Evolutionary conservation across 2,888 invertebrate species (phyloP), one percentile per base, ranked within the genome.

Genomic region (Pollenia griseotomentosa): DNA sequence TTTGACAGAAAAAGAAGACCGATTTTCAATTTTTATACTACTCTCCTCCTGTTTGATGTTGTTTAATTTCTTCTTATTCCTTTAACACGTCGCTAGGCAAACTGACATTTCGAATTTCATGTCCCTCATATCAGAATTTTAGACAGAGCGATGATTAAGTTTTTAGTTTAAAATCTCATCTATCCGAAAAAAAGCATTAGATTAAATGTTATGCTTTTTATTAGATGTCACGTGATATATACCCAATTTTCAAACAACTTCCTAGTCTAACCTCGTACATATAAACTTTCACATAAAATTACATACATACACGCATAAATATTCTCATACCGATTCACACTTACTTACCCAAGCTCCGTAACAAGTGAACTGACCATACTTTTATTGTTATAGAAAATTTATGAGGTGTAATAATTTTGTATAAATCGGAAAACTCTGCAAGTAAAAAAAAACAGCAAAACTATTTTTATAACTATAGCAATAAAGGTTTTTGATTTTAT

Each of bases 361-460:
- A 53, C 55, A 46, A 83, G 19, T 73, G 71, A 71, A 48, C 57
- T 53, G 59, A 11, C 33, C 23, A n/a, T 33, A 33, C n/a, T 59
- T 14, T 51, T 23, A 59, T 68, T 65, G 55, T 65, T 74, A 40
- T 48, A 46, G 12, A 53, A 83, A 86, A 83, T 83, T 83, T 86
- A 86, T 86, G 86, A 83, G 83, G 79, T 83, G 83, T 63, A 83
- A 86, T 86, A 83, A 83, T 83, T 86, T 86, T 79, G 61, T 65
- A 23, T 23, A 83, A 80, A 86, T 80, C 79, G 86, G 65, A 44
- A 83, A 81, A 86, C 78, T 78, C 55, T 74, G 78, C 59, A 19
- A 70, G 6, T 55, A 53, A 42, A n/a, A 71, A 19, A 33, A 51
- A 44, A 10, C n/a, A 55, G 23, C 8, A 59, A 75, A 46, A 85